Percentiles rank a stretch among this genome's conserved stretches.
Evolutionary conservation across 2,113 vertebrate species (phyloP).

Genomic region (Gracilinanus agilis): DNA sequence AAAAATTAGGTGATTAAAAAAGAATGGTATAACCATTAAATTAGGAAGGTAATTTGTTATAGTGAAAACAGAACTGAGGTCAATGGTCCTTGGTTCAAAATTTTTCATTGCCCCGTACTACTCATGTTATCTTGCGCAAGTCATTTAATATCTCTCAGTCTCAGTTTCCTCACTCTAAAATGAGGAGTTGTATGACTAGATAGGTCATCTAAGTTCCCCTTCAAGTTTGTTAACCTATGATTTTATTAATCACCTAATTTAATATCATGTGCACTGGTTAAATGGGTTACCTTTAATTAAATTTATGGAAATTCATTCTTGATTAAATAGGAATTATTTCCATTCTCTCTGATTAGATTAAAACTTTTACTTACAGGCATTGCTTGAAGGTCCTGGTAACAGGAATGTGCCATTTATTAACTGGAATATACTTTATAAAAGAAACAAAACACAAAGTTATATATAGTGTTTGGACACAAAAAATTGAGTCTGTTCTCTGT

Average conservation of each 20-base stretch:
- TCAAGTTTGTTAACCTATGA: neutral
- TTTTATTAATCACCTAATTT: neutral
- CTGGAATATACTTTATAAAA: neutral
- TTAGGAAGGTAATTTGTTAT: neutral
- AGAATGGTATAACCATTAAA: neutral
- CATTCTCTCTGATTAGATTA: neutral
- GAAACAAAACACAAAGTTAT: slow-evolving; percentile 29
- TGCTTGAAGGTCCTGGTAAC: rapidly evolving
- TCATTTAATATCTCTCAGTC: neutral
- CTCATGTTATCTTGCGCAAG: neutral
- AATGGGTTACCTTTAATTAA: neutral
- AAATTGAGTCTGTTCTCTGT: neutral
- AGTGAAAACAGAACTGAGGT: neutral
- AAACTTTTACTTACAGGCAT: neutral
- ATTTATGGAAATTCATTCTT: neutral
- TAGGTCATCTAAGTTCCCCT: neutral
- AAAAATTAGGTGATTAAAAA: neutral
- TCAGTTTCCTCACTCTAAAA: neutral
- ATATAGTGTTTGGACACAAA: slow-evolving; percentile 26
- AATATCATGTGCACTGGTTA: neutral
- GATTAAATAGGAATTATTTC: neutral
- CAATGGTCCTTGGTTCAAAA: neutral
- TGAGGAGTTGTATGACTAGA: neutral
- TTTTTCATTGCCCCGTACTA: neutral
- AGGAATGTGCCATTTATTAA: neutral